Conservation (phyloP, 2,888 invertebrate species). For the Trypoxylon attenuatum region DNA sequence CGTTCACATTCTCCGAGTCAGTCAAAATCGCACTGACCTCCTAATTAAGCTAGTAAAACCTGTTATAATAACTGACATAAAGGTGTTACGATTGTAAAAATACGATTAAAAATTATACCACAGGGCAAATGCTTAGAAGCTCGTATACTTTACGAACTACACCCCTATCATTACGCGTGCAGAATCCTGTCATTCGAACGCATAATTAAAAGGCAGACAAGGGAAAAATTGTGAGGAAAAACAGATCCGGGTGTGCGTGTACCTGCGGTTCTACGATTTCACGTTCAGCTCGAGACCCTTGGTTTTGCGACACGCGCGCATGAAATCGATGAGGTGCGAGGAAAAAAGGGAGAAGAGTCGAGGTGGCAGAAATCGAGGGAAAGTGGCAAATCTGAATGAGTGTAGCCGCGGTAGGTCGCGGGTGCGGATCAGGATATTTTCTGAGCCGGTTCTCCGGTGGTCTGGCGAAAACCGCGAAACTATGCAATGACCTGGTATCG, state of each 20-base stretch:
- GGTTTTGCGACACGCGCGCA: background rate
- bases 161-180: no score
- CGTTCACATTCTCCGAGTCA: no score
- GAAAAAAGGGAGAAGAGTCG: background rate
- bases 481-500: no score
- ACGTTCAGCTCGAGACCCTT: no score
- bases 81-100: no score
- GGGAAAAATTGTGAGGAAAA: background rate
- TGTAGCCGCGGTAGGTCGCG: conserved; percentile 14
- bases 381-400: conserved; percentile 37
- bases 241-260: background rate
- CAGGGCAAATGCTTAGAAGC: no score
- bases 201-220: background rate
- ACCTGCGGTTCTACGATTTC: background rate
- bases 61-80: no score
- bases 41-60: no score
- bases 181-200: no score
- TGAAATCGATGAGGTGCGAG: background rate
- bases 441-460: background rate
- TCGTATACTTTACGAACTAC: no score
- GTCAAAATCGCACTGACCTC: no score
- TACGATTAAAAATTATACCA: no score
- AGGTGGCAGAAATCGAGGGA: conserved; percentile 19
- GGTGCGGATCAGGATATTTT: conserved; percentile 26
- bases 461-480: conserved; percentile 11